These are phyloP conservation scores for Tanytarsus gracilentus DNA, from an alignment of 2,888 invertebrate species.

Conservation along the genomic window DNA sequence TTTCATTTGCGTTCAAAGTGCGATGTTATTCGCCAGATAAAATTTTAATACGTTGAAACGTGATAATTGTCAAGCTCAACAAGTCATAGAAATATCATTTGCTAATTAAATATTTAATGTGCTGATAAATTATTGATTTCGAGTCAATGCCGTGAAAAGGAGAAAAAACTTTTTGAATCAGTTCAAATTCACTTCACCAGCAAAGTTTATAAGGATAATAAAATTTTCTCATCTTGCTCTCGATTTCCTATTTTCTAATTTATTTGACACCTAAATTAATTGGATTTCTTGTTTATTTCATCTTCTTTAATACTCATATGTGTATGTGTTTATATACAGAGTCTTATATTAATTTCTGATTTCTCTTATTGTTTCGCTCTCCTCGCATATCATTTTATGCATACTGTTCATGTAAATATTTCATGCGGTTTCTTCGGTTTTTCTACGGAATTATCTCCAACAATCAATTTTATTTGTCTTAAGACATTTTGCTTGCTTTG, in stretches of 20 bases:
- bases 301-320: neutral
- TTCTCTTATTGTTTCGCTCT: neutral
- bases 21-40: conserved; percentile 4
- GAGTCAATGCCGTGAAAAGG: neutral
- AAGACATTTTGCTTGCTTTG: neutral
- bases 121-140: conserved; percentile 1
- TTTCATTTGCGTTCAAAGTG: neutral
- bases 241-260: conserved; percentile 12
- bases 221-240: neutral
- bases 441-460: conserved; percentile 9
- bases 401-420: conserved; percentile 24
- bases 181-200: neutral
- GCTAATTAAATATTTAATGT: no score
- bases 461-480: conserved; percentile 22
- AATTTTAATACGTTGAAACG: conserved; percentile 10
- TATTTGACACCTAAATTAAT: conserved; percentile 28
- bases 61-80: no score
- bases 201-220: no score
- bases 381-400: neutral
- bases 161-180: neutral
- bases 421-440: conserved; percentile 23
- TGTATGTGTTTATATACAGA: no score
- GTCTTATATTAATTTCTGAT: conserved; percentile 22
- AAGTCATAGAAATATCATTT: no score
- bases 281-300: conserved; percentile 21